phyloP scores from a whole-genome alignment of 2,888 invertebrate genomes.

The Ophion obscuratus region DNA sequence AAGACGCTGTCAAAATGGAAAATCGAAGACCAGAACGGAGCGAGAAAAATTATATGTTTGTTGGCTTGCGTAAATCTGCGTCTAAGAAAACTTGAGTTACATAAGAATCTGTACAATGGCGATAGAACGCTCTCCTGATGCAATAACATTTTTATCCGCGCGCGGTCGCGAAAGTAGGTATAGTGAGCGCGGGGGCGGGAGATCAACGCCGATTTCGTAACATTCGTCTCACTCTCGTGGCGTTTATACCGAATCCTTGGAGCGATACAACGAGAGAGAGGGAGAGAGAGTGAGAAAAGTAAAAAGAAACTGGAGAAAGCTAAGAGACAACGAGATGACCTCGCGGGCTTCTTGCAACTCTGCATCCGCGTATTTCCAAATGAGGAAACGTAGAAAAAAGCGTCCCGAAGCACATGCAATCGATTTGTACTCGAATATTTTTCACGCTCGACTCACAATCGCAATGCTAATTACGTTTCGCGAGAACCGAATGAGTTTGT shows the following conservation, averaged over 20 bases:
- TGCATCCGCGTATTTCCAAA: constrained; percentile 30
- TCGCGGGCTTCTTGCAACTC: constrained; percentile 51
- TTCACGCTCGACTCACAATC: neutral
- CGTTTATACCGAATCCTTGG: constrained; percentile 59
- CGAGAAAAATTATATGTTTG: constrained; percentile 9
- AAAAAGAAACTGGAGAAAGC: constrained; percentile 46
- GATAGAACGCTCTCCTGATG: constrained; percentile 54
- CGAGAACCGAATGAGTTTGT: neutral
- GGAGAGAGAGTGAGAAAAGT: constrained; percentile 12
- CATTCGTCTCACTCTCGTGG: constrained; percentile 54
- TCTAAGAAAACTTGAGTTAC: constrained; percentile 59
- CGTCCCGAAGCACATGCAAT: neutral
- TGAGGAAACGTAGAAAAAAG: constrained; percentile 52
- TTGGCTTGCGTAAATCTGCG: constrained; percentile 62
- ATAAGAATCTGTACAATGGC: constrained; percentile 64
- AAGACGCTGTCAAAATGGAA: constrained; percentile 32
- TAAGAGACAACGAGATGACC: constrained; percentile 60
- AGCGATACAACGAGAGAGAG: constrained; percentile 29
- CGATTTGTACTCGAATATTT: constrained; percentile 12
- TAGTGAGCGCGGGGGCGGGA: constrained; percentile 59
- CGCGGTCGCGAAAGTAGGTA: constrained; percentile 48
- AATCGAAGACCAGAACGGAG: constrained; percentile 23
- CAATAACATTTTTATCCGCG: constrained; percentile 66
- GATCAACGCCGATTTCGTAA: constrained; percentile 59
- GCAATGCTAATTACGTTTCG: neutral